phyloP scores from a whole-genome alignment of 1,140 invertebrate species.

The Tenebrio molitor region DNA sequence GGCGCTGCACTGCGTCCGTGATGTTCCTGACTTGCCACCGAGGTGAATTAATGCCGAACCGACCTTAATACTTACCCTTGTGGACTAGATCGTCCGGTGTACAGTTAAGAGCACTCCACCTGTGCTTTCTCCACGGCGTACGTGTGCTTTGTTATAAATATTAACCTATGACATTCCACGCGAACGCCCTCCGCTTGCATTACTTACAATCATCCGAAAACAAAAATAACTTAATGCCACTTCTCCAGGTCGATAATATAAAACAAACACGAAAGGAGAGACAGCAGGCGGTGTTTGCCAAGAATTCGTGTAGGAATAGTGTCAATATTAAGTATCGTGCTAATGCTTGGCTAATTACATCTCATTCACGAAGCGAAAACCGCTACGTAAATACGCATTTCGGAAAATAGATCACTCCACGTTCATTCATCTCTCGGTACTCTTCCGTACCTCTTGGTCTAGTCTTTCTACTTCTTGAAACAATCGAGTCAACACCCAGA shows the following conservation, averaged over 20 bases:
- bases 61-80: slow-evolving; percentile 22
- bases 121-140: background rate
- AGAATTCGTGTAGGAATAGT: background rate
- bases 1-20: slow-evolving; percentile 58
- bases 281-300: background rate
- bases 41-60: slow-evolving; percentile 30
- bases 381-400: slow-evolving; percentile 2
- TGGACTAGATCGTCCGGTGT: background rate
- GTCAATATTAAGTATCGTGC: slow-evolving; percentile 1
- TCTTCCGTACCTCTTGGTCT: no score
- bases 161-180: slow-evolving; percentile 45
- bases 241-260: background rate
- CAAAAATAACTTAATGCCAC: slow-evolving; percentile 1
- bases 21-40: slow-evolving; percentile 42
- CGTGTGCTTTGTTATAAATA: background rate
- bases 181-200: background rate
- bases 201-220: background rate
- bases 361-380: slow-evolving; percentile 11
- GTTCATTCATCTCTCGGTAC: no score
- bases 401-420: no score
- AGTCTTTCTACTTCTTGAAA: no score
- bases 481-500: no score
- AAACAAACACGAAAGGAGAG: background rate
- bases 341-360: background rate
- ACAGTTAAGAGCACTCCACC: background rate